Base-by-base conservation (phyloP, 1,140 invertebrate species). In the Nasonia giraulti region DNA sequence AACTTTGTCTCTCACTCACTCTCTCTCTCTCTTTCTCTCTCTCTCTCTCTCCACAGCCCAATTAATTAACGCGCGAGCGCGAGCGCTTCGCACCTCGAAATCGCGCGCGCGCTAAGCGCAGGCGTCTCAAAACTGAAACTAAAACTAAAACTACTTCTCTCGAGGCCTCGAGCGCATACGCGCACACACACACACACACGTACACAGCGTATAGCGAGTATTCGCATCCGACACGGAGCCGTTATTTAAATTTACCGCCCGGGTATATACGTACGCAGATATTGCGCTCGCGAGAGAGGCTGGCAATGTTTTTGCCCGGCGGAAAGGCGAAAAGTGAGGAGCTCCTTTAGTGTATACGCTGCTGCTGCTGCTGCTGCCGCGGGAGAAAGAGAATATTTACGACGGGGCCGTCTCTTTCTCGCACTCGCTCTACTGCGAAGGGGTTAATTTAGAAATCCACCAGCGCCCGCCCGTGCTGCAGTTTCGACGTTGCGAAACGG, bases 181-280 rank as follows among this genome's bases (percentile, higher is more conserved):
- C 17, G 20, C 5, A 55, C 14, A 55, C 12, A 55, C 50, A 55
- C 0, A 55, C 50, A 55, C 50, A 17, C 5, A 55, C 2, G 17
- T 2, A 55, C 2, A 55, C 0, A 62, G 7, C 20, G 27, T 27
- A 27, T 27, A 27, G 27, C 1, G 78, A 37, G 20, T 40, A 80
- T 80, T 80, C 78, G 55, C 62, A 44, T 40, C 78, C 62, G 78
- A 68, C 37, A 10, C n/a, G 44, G 69, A 68, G 76, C 83, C 55
- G 76, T 84, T 84, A 84, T 84, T 84, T 84, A 84, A 84, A 84
- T 84, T 84, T 84, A 84, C 83, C 77, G 77, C 27, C 68, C 11
- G 4, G 55, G 33, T 23, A 44, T 44, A 17, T 44, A 17, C 2
- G 33, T 23, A 74, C 27, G 73, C 14, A 55, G 27, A 73, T 17